A percentile compares a stretch with the other conserved stretches of the same genome.
These are phyloP conservation scores for Antheraea pernyi DNA, from an alignment of 1,140 invertebrate species.

Conservation along the genomic window DNA sequence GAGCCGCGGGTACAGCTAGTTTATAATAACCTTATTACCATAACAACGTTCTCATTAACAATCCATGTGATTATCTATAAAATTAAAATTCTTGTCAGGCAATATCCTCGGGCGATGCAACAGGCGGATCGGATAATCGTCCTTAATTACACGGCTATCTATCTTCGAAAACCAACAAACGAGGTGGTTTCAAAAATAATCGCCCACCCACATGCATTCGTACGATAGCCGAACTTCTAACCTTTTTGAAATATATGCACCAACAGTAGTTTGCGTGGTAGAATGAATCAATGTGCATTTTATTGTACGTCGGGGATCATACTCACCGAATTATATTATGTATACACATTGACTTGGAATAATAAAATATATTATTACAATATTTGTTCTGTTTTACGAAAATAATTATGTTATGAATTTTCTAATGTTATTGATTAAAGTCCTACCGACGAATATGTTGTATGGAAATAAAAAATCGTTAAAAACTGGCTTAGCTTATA, in stretches of 20 bases:
- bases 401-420: no score
- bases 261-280: neutral
- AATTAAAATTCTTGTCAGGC: neutral
- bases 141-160: slow-evolving; percentile 73
- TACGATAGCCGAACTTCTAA: slow-evolving; percentile 8
- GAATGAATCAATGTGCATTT: neutral
- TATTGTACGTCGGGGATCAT: no score
- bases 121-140: slow-evolving; percentile 50
- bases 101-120: slow-evolving; percentile 11
- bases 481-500: no score
- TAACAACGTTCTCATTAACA: neutral
- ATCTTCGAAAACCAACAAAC: slow-evolving; percentile 76
- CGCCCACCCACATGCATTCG: slow-evolving; percentile 54
- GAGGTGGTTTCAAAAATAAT: slow-evolving; percentile 51
- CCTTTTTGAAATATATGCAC: slow-evolving; percentile 5
- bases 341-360: no score
- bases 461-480: no score
- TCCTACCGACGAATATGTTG: no score
- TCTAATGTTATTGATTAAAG: no score
- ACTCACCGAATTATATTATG: no score
- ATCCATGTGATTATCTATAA: neutral
- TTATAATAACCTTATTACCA: no score
- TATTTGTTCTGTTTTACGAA: no score
- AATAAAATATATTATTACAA: no score
- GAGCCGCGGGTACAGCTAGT: neutral